Evolutionary conservation across 2,797 vertebrate species (phyloP).

Genomic region (Melopsittacus undulatus): DNA sequence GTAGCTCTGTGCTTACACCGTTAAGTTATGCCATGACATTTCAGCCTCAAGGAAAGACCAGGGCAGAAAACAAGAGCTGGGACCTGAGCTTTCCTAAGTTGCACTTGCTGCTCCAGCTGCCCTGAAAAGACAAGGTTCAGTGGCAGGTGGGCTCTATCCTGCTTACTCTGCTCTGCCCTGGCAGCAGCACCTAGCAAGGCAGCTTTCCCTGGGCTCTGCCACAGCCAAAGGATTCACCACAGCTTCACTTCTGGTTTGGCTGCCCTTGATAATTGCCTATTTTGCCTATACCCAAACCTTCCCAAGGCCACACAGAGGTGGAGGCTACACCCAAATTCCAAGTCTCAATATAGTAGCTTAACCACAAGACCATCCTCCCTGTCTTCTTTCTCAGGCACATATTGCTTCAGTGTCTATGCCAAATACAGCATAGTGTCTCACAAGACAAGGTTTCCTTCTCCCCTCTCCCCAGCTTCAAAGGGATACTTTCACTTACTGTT

Average conservation of each 20-base stretch:
- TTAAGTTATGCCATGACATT: background rate
- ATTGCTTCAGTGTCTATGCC: background rate
- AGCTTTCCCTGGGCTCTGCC: background rate
- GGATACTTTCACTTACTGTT: background rate
- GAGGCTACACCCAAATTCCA: conserved; percentile 30
- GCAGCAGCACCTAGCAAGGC: background rate
- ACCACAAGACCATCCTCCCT: background rate
- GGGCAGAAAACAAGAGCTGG: background rate
- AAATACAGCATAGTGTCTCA: background rate
- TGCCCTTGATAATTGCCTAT: background rate
- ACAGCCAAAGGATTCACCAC: background rate
- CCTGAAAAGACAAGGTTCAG: background rate
- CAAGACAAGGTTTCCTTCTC: background rate
- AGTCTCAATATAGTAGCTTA: conserved; percentile 21
- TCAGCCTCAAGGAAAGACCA: background rate
- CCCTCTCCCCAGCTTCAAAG: background rate
- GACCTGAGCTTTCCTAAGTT: background rate
- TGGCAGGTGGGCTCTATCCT: background rate
- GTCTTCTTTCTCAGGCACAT: background rate
- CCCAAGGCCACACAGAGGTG: background rate
- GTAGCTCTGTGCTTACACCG: background rate
- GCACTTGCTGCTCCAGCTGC: background rate
- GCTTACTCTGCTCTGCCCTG: background rate
- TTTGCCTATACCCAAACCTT: background rate
- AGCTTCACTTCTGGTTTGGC: conserved; percentile 22